Evolutionary conservation across 2,797 vertebrate genomes (phyloP).

Genomic region (Threskiornis aethiopicus): DNA sequence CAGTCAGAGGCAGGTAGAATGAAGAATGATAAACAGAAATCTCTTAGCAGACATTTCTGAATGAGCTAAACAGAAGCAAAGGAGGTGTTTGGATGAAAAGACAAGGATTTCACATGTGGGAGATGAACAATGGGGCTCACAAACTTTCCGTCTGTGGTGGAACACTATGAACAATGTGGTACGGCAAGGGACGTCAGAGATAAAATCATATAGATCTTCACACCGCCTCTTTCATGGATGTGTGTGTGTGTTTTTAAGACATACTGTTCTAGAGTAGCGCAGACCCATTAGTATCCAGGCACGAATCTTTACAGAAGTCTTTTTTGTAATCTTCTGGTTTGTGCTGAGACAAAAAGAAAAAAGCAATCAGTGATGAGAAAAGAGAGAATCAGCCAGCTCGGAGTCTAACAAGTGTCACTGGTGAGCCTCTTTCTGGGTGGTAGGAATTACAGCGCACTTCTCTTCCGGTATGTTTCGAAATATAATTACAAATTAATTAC

Average conservation of each 20-base stretch:
- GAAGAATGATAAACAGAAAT: background rate
- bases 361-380: constrained; percentile 33
- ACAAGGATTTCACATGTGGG: background rate
- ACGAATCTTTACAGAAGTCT: background rate
- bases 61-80: background rate
- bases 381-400: constrained; percentile 35
- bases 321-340: constrained; percentile 16
- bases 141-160: background rate
- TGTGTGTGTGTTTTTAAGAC: background rate
- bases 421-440: constrained; percentile 50
- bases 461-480: constrained; percentile 48
- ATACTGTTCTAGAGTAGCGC: background rate
- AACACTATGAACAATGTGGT: background rate
- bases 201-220: background rate
- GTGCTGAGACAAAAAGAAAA: constrained; percentile 15
- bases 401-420: constrained; percentile 33
- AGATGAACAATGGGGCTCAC: background rate
- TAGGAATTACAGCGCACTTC: constrained; percentile 36
- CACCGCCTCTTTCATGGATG: background rate
- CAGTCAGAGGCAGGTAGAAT: background rate
- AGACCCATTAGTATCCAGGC: background rate
- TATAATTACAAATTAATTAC: constrained; percentile 67
- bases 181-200: background rate
- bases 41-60: background rate
- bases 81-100: background rate